Evolutionary conservation across 2,797 vertebrate species (phyloP), one percentile per base, ranked within the genome.

Genomic region (Rhodeus uyekii): DNA sequence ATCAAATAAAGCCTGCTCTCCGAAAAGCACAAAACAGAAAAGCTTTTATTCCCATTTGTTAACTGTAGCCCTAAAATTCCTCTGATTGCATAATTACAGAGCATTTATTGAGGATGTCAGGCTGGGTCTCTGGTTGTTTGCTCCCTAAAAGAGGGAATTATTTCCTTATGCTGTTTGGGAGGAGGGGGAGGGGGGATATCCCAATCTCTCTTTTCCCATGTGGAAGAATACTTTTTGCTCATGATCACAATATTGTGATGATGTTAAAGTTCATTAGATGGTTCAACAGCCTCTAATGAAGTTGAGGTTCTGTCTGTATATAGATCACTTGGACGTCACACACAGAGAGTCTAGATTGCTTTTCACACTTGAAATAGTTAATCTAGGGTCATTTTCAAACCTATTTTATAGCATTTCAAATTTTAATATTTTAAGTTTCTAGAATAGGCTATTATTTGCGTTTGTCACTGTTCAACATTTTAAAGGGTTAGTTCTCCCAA

Each of bases 61-160:
- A 61, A 46, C 53, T 8, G 67, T 36, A 44, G 22, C 50, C 27
- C 38, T 38, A 63, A 72, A 48, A 72, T 67, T 27, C 19, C 42
- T 58, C 34, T 55, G 81, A 78, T 50, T 83, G 65, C 50, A 80
- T 60, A 61, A 80, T 69, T 72, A 61, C n/a, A 48, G 39, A 72
- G 67, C 53, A 72, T 83, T 78, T 83, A 72, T 64, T 78, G 67
- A 83, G 75, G 27, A 73, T 72, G 75, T 60, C 75, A 78, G 34
- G 61, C 68, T 61, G 65, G 2, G 14, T 50, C 46, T 19, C 22
- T 14, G 36, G 73, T 68, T 82, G 67, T 78, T 83, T 83, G 81
- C 42, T 64, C 58, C 55, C 67, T 78, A 72, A 83, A 78, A n/a
- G 58, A 78, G 67, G 27, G 60, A 78, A 83, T 72, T 50, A 64